Evolutionary conservation across 2,113 vertebrate genomes (phyloP).

Genomic region (Labeo rohita): DNA sequence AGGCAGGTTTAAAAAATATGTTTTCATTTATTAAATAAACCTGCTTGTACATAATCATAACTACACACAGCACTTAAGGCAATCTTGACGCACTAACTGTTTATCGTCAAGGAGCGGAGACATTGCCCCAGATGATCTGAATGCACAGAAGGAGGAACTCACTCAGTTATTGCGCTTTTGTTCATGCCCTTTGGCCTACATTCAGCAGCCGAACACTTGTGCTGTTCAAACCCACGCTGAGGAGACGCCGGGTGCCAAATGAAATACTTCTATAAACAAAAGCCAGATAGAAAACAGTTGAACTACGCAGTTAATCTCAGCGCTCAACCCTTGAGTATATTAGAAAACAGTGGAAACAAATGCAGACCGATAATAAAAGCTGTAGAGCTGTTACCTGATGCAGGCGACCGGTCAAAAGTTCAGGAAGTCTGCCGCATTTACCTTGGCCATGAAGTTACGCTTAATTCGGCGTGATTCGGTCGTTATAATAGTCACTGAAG

Average conservation of each 20-base stretch:
- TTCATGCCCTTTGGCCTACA: slow-evolving; percentile 60
- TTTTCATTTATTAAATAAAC: background rate
- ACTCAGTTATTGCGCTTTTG: slow-evolving; percentile 28
- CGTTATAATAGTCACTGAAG: background rate
- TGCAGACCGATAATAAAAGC: background rate
- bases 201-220: slow-evolving; percentile 29
- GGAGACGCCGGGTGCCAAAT: background rate
- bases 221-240: slow-evolving; percentile 31
- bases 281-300: background rate
- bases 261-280: slow-evolving; percentile 29
- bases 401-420: slow-evolving; percentile 31
- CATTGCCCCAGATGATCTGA: background rate
- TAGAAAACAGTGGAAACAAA: background rate
- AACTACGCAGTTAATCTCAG: slow-evolving; percentile 4
- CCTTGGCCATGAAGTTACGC: background rate
- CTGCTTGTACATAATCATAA: background rate
- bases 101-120: background rate
- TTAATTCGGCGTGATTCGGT: background rate
- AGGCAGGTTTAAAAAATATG: background rate
- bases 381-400: slow-evolving; percentile 34
- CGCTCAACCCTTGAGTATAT: background rate
- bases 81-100: background rate
- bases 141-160: slow-evolving; percentile 20
- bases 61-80: no score
- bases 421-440: slow-evolving; percentile 7